Conservation (phyloP, 2,113 vertebrate species). For the Hemicordylus capensis region DNA sequence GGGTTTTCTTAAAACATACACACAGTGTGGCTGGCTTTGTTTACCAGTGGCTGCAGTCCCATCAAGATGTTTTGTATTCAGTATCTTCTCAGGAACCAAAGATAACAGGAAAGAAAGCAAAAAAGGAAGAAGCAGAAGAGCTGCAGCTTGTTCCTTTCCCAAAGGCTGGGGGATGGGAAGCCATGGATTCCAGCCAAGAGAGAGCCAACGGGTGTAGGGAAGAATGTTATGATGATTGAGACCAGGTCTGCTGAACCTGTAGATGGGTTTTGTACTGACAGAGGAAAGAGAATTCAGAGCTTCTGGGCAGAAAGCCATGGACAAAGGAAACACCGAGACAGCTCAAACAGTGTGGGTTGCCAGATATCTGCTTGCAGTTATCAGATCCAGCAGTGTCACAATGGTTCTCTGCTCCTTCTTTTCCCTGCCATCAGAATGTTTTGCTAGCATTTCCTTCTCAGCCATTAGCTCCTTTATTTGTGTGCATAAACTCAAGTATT, state of each 20-base stretch:
- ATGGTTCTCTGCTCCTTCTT: conserved; percentile 56
- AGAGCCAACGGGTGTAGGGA: not conserved
- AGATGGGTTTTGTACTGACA: not conserved
- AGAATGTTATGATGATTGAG: not conserved
- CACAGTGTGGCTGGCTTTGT: conserved; percentile 39
- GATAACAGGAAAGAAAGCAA: accelerated
- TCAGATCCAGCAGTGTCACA: conserved; percentile 24
- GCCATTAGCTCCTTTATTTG: conserved; percentile 20
- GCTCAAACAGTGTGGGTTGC: conserved; percentile 21
- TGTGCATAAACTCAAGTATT: conserved; percentile 10
- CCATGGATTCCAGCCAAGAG: not conserved
- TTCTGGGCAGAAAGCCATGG: not conserved
- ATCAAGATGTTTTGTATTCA: conserved; percentile 31
- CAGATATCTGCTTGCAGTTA: conserved; percentile 19
- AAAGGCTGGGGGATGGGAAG: not conserved
- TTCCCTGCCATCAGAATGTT: conserved; percentile 31
- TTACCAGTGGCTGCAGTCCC: not conserved
- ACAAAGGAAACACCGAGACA: conserved; percentile 9
- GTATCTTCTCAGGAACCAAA: accelerated
- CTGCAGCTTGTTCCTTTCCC: not conserved
- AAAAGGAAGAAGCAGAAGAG: not conserved
- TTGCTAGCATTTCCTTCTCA: conserved; percentile 38
- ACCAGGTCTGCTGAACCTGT: conserved; percentile 12
- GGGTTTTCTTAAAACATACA: not conserved
- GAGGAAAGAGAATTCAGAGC: not conserved